Evolutionary conservation across 1,140 invertebrate genomes (phyloP).

Genomic region (Pectinophora gossypiella): DNA sequence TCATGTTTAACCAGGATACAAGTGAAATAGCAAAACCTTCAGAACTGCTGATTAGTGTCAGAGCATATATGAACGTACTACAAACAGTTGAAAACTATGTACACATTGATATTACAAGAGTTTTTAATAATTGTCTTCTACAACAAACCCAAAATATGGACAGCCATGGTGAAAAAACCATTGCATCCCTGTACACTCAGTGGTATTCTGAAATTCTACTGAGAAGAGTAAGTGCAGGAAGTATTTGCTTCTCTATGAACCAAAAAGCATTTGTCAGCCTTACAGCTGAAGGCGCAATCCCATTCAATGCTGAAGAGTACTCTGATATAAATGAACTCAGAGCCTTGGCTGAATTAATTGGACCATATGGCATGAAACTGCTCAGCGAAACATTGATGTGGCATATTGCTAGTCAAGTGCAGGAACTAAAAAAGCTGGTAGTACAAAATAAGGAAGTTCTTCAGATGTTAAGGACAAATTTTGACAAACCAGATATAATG

Average conservation of each 20-base stretch:
- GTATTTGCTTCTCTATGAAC: constrained; percentile 97
- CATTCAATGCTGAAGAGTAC: constrained; percentile 98
- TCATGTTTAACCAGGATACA: constrained; percentile 97
- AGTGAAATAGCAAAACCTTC: constrained; percentile 99
- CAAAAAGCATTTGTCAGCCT: constrained; percentile 97
- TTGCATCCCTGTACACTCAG: constrained; percentile 96
- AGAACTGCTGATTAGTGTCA: constrained; percentile 94
- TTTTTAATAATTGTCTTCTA: constrained; percentile 98
- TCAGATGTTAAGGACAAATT: constrained; percentile 93
- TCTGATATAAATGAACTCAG: constrained; percentile 98
- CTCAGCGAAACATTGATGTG: constrained; percentile 98
- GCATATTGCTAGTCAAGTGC: constrained; percentile 98
- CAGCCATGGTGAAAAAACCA: constrained; percentile 97
- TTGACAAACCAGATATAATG: constrained; percentile 98
- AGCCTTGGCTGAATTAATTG: constrained; percentile 97
- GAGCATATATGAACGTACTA: constrained; percentile 98
- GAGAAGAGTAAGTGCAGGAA: constrained; percentile 93
- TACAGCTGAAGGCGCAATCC: constrained; percentile 89
- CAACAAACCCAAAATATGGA: constrained; percentile 98
- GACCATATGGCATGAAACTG: constrained; percentile 98
- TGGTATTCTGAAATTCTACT: constrained; percentile 99
- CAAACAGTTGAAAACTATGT: constrained; percentile 99
- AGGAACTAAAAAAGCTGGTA: constrained; percentile 96
- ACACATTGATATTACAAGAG: constrained; percentile 97
- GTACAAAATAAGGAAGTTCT: constrained; percentile 94